phyloP scores from a whole-genome alignment of 30 jellyfish, hydroid and myxozoan genomes.

The Nemopilema nomurai region DNA sequence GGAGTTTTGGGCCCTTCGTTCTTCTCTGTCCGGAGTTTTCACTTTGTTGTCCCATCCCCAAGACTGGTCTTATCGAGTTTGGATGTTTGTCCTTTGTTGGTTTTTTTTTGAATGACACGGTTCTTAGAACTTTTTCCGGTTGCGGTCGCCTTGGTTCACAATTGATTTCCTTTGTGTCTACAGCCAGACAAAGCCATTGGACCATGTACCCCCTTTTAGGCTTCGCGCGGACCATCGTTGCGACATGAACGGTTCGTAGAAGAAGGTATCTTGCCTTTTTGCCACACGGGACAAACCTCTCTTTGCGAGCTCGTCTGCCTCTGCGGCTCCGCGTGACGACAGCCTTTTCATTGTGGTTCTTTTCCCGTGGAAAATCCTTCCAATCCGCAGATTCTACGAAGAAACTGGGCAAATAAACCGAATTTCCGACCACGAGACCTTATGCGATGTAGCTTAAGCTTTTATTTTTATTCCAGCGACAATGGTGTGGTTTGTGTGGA shows the following conservation, averaged over 20 bases:
- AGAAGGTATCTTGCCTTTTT: no score
- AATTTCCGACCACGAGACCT: conserved; percentile 65
- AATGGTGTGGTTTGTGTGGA: conserved; percentile 67
- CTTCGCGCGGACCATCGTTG: no score
- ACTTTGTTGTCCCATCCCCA: no score
- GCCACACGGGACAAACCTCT: not conserved
- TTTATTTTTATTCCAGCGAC: conserved; percentile 32
- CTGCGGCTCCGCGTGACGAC: not conserved
- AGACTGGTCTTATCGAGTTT: not conserved
- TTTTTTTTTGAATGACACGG: not conserved
- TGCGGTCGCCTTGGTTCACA: not conserved
- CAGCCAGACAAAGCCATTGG: no score
- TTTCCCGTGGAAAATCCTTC: not conserved
- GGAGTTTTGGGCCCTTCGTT: no score
- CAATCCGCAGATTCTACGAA: conserved; percentile 47
- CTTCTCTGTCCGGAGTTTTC: no score
- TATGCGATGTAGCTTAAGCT: conserved; percentile 33
- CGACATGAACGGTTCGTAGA: no score
- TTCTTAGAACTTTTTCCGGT: not conserved
- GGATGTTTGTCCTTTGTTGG: not conserved
- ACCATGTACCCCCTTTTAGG: no score
- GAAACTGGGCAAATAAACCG: conserved; percentile 34
- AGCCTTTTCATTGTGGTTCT: conserved; percentile 12
- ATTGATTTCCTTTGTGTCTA: not conserved
- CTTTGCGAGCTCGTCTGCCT: not conserved